Evolutionary conservation across 2,797 vertebrate species (phyloP), one percentile per base, ranked within the genome.

Genomic region (Pogoniulus pusillus): DNA sequence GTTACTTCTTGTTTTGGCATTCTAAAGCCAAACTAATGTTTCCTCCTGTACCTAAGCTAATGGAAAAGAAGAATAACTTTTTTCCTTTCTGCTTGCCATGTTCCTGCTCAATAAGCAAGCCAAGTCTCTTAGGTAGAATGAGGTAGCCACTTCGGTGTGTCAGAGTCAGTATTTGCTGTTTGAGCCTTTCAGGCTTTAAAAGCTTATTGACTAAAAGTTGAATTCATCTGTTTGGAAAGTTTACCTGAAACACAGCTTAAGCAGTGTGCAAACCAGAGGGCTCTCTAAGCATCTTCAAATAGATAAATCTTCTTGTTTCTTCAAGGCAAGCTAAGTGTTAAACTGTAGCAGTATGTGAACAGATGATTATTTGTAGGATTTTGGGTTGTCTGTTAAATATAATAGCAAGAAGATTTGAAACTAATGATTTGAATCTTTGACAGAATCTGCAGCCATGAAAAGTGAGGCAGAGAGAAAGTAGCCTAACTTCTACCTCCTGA

Each of bases 11-110:
- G 58, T 85, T 94, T 82, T 57, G 45, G 20, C 90, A 55, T 64
- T 73, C 47, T 79, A 91, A 92, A 96, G 75, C 62, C 16, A n/a
- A 86, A 87, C 62, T 83, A 80, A n/a, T 88, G 35, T 68, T 90
- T 93, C 45, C 27, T 77, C 53, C 59, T 93, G 41, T 89, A 89
- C 26, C 37, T 77, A 58, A 87, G 58, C 54, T 85, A 82, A 77
- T 2, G 65, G 86, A 89, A 88, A 89, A 82, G 53, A 90, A 69
- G 5, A 72, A 16, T n/a, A 77, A 64, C 63, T 74, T 71, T 77
- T 92, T 89, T 83, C 53, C 49, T 43, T 82, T 54, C 55, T 12
- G 6, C 63, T 85, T 90, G 60, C 68, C 54, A 35, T 53, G 37
- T 78, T 29, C 53, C 20, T 94, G 54, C 82, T 90, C 62, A 54